A percentile compares a stretch with the other conserved stretches of the same genome.
phyloP scores from a whole-genome alignment of 2,888 invertebrate genomes.

The Polydrusus pterygomalis region DNA sequence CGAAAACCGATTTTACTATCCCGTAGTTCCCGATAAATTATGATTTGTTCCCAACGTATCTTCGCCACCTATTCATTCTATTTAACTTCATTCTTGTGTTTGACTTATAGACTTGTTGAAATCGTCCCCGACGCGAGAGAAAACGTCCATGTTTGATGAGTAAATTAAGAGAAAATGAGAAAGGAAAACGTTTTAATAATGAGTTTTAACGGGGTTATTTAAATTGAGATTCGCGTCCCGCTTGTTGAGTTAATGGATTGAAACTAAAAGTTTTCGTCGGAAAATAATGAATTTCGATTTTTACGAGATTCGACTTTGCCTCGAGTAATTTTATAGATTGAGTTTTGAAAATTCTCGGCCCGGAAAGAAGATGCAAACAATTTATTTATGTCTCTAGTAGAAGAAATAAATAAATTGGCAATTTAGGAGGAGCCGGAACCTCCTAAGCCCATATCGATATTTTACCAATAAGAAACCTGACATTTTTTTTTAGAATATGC shows the following conservation, averaged over 20 bases:
- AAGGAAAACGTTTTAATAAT: conserved; percentile 16
- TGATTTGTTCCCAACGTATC: background rate
- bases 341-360: too few species aligned
- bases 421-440: too few species aligned
- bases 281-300: conserved; percentile 21
- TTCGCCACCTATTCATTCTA: background rate
- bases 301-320: too few species aligned
- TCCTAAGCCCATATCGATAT: background rate
- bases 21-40: background rate
- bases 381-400: too few species aligned
- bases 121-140: background rate
- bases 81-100: background rate
- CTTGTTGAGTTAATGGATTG: conserved; percentile 11
- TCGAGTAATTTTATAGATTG: too few species aligned
- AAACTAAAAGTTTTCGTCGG: conserved; percentile 1
- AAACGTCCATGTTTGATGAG: conserved; percentile 14
- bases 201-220: conserved; percentile 8
- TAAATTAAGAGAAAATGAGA: conserved; percentile 5
- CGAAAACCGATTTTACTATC: conserved; percentile 30
- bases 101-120: background rate
- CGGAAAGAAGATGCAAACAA: too few species aligned
- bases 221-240: conserved; percentile 2
- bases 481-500: too few species aligned
- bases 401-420: too few species aligned
- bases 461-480: too few species aligned